These are phyloP conservation scores for Acronicta alni DNA, from an alignment of 2,888 invertebrate species.

Conservation along the genomic window DNA sequence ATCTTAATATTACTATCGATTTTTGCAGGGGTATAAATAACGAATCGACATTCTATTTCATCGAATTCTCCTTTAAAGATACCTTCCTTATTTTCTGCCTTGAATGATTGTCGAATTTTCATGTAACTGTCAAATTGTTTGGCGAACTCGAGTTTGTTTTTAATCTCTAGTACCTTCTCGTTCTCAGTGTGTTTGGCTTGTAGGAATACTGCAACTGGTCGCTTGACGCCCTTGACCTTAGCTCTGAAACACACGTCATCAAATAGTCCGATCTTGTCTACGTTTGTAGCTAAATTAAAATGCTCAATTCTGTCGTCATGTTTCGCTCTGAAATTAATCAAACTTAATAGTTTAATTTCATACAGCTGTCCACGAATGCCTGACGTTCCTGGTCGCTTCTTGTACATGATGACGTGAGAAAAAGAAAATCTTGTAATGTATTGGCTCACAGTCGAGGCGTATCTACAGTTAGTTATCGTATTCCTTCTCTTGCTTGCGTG, in stretches of 20 bases:
- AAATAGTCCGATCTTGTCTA: slow-evolving; percentile 46
- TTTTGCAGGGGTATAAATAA: slow-evolving; percentile 46
- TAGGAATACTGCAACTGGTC: slow-evolving; percentile 32
- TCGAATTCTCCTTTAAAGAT: slow-evolving; percentile 32
- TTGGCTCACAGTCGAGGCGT: too few relatives aligned
- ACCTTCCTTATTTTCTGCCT: slow-evolving; percentile 9
- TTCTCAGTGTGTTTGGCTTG: slow-evolving; percentile 49
- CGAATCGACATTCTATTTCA: slow-evolving; percentile 32
- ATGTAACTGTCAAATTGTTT: slow-evolving; percentile 41
- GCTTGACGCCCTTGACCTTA: slow-evolving; percentile 17
- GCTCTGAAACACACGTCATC: slow-evolving; percentile 50
- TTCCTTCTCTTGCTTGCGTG: too few relatives aligned
- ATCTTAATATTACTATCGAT: slow-evolving; percentile 11
- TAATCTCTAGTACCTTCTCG: slow-evolving; percentile 19
- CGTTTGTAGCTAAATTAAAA: slow-evolving; percentile 46
- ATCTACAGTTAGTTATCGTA: too few relatives aligned
- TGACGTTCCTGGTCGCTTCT: slow-evolving; percentile 27
- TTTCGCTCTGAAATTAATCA: slow-evolving; percentile 41
- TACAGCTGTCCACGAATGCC: slow-evolving; percentile 48
- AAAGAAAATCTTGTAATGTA: too few relatives aligned
- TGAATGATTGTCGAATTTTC: slow-evolving; percentile 31
- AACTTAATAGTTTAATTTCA: slow-evolving; percentile 48
- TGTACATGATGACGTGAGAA: slow-evolving; percentile 5
- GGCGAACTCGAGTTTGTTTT: slow-evolving; percentile 22
- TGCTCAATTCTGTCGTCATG: slow-evolving; percentile 28